Percentiles rank a stretch among this genome's conserved stretches.
Conservation (phyloP, 2,113 vertebrate genomes). For the Neopipo cinnamomea region DNA sequence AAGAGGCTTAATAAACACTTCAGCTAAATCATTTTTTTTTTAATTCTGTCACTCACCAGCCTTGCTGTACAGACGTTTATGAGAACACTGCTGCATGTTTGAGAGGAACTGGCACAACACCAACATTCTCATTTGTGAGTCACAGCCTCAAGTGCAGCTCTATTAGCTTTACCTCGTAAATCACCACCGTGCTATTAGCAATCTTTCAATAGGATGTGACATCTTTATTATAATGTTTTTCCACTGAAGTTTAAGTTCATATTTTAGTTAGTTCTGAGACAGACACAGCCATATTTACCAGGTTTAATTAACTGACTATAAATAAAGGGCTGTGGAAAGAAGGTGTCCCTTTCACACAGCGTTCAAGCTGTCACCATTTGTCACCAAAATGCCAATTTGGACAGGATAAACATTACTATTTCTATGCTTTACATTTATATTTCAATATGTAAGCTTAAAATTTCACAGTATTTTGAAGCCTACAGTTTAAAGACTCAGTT, state of each 20-base stretch:
- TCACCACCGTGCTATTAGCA: conserved; percentile 49
- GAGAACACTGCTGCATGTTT: background rate
- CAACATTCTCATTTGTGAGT: conserved; percentile 46
- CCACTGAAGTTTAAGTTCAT: conserved; percentile 53
- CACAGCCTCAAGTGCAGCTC: conserved; percentile 11
- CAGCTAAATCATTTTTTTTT: background rate
- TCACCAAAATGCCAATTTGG: background rate
- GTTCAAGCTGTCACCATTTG: conserved; percentile 21
- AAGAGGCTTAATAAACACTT: conserved; percentile 1
- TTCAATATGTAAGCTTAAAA: background rate
- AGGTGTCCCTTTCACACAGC: background rate
- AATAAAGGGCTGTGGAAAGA: conserved; percentile 36
- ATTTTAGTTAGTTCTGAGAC: conserved; percentile 52
- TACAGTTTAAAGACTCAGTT: background rate
- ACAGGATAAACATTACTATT: background rate
- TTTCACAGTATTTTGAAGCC: background rate
- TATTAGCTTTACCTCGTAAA: conserved; percentile 49
- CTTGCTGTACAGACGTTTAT: conserved; percentile 22
- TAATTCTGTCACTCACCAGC: background rate
- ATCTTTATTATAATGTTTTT: conserved; percentile 66
- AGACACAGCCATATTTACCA: conserved; percentile 40
- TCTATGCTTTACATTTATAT: background rate
- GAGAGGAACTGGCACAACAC: conserved; percentile 18
- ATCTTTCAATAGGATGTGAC: conserved; percentile 49
- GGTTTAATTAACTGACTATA: conserved; percentile 63